phyloP scores from a whole-genome alignment of 2,888 invertebrate genomes.

The Sphaerophoria taeniata region DNA sequence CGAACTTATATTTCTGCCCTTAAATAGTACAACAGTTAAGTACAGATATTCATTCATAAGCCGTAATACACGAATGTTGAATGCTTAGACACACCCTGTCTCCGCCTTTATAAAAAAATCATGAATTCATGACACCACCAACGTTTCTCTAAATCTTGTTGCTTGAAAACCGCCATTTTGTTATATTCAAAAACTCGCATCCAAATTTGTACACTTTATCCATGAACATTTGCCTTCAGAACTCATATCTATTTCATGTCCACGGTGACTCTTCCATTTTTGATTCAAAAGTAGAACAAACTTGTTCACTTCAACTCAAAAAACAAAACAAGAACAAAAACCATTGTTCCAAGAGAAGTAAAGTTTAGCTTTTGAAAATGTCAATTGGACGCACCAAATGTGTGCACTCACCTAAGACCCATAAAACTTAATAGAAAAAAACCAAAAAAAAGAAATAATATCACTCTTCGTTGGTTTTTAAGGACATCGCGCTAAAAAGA shows the following conservation, averaged over 20 bases:
- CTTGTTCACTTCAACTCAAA: neutral
- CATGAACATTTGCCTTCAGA: conserved; percentile 13
- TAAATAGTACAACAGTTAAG: no score
- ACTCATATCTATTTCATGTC: neutral
- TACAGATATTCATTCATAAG: no score
- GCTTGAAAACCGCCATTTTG: no score
- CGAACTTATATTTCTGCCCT: no score
- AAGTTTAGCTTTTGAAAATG: conserved; percentile 24
- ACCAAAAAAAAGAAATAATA: neutral
- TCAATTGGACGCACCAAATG: conserved; percentile 26
- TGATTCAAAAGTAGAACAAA: conserved; percentile 21
- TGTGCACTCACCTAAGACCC: conserved; percentile 3
- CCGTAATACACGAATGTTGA: no score
- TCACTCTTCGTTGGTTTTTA: conserved; percentile 26
- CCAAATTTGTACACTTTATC: neutral
- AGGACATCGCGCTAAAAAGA: conserved; percentile 11
- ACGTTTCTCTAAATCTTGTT: no score
- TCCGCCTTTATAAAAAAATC: no score
- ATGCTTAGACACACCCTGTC: no score
- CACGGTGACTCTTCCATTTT: conserved; percentile 15
- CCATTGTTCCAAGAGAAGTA: neutral
- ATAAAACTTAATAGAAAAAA: neutral
- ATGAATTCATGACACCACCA: no score
- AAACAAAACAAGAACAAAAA: neutral
- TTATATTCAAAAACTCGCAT: no score